Evolutionary conservation across 2,113 vertebrate species (phyloP), one percentile per base, ranked within the genome.

Genomic region (Mastomys natalensis): DNA sequence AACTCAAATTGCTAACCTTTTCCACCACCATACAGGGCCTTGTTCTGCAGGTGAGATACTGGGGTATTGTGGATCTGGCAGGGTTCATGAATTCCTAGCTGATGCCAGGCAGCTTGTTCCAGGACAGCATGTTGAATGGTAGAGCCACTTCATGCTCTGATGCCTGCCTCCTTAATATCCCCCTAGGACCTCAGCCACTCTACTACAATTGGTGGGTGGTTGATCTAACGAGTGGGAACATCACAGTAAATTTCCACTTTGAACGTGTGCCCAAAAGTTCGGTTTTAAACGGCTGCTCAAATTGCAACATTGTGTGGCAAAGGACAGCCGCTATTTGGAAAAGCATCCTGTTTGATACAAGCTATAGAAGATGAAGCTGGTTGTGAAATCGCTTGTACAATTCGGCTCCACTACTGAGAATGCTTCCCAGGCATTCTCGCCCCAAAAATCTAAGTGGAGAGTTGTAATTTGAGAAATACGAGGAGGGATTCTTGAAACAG

Each of bases 311-410:
- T 87, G 58, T 92, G 70, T 92, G 78, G 53, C 53, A 60, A 93
- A 96, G 34, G 53, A 64, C 13, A 85, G 29, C 45, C 77, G 72
- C 51, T 68, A 43, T 53, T 62, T 40, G 34, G 70, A 72, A 96
- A 94, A 86, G 74, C 26, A 40, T 55, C 55, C 31, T 72, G 43
- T 92, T 89, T 64, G 26, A 86, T 72, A 68, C 16, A 64, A 95
- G 58, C 58, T 74, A 68, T 37, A 40, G 64, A 93, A 62, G 60
- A 68, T 73, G 80, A 13, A 40, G 60, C 85, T 81, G 80, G 84
- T 91, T 93, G 78, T 43, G 40, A 97, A 97, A 97, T 62, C 53
- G 62, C 91, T 96, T 93, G 92, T 93, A 95, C 78, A 96, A 91
- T 53, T 74, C 89, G 55, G 76, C 66, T 76, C 73, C 76, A 64